Evolutionary conservation across 2,888 invertebrate species (phyloP), one percentile per base, ranked within the genome.

Genomic region (Unio delphinus): DNA sequence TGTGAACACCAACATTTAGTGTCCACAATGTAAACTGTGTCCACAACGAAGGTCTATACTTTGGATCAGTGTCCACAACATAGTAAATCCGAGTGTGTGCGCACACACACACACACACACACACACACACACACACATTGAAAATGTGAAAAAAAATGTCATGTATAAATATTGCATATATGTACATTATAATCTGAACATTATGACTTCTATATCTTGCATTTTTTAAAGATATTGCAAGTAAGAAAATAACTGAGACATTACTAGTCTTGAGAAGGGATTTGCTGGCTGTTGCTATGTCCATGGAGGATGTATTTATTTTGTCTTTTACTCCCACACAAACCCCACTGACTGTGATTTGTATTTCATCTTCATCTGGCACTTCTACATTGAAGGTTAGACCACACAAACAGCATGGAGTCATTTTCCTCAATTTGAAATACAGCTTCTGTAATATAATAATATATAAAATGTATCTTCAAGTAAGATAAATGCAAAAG

Each of bases 391-490:
- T 93, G 89, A 97, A 96, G 82, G 93, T 92, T 55, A 97, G 91
- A 88, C 95, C 93, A 76, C 94, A 94, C 26, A 98, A 91, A 23
- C 95, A 95, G 89, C 95, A 96, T 0, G 97, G 97, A 74, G 94
- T 93, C 93, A 96, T 94, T 20, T 95, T 92, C 18, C 97, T 92
- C 83, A 98, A 91, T 91, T 97, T 98, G 91, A 97, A 97, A 86
- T 94, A 95, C 64, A 97, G 93, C 74, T 94, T 94, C 92, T 94
- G 93, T 54, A 94, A 83, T 87, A 66, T 61, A 18, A 55, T 54
- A 15, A 55, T 56, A 63, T 15, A 28, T 64, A 94, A 55, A 79
- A 79, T 55, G 28, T 57, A 64, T n/a, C 56, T 26, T 55, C 3
- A 67, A 20, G 23, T 54, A 58, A 18, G 28, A 45, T 45, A 15